Conservation (phyloP, 1,140 invertebrate species). For the Pinna nobilis region DNA sequence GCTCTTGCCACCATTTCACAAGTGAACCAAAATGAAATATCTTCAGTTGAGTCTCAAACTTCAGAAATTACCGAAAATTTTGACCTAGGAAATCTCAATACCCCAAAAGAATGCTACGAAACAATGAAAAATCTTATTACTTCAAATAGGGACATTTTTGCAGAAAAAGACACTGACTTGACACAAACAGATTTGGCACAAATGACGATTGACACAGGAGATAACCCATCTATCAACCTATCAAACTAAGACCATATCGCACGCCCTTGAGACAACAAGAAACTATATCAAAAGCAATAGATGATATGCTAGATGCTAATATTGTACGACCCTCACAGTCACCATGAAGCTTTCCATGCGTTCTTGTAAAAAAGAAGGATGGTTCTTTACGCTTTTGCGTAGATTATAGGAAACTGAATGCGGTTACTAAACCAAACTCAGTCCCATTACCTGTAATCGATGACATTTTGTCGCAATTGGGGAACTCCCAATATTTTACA, state of each 20-base stretch:
- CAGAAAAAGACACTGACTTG: conserved; percentile 10
- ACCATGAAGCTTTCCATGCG: conserved; percentile 57
- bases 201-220: conserved; percentile 41
- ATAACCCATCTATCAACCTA: conserved; percentile 35
- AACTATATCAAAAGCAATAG: conserved; percentile 33
- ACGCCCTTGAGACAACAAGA: conserved; percentile 39
- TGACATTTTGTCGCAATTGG: conserved; percentile 52
- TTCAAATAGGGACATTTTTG: conserved; percentile 9
- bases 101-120: neutral
- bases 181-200: conserved; percentile 18
- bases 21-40: neutral
- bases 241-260: conserved; percentile 43
- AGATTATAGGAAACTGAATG: conserved; percentile 60
- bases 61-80: neutral
- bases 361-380: conserved; percentile 60
- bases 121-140: neutral
- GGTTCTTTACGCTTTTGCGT: conserved; percentile 53
- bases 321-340: conserved; percentile 31
- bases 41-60: neutral
- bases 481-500: conserved; percentile 46
- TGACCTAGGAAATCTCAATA: neutral
- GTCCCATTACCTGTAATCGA: conserved; percentile 60
- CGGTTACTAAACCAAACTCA: conserved; percentile 42
- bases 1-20: conserved; percentile 1
- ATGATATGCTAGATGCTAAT: conserved; percentile 43